Percentiles rank a stretch among this genome's conserved stretches.
These are phyloP conservation scores for Varecia variegata DNA, from an alignment of 2,797 vertebrate genomes.

Conservation along the genomic window DNA sequence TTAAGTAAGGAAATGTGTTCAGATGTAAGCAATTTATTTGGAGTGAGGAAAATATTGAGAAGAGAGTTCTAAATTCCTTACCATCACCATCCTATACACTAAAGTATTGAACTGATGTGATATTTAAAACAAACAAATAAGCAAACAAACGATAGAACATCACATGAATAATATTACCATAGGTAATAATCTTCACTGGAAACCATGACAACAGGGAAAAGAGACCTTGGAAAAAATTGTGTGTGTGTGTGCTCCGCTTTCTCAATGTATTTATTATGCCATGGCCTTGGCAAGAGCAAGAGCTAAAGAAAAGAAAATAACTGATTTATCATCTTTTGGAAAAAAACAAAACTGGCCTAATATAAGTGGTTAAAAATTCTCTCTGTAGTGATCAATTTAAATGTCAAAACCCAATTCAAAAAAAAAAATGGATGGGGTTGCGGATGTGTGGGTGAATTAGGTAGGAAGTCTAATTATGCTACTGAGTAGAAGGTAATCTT, in stretches of 20 bases:
- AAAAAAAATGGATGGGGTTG: neutral
- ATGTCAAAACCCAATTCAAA: constrained; percentile 3
- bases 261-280: constrained; percentile 33
- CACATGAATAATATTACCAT: neutral
- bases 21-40: neutral
- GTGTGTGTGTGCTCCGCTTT: neutral
- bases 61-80: neutral
- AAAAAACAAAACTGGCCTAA: neutral
- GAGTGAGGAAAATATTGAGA: neutral
- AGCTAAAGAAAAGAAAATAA: constrained; percentile 36
- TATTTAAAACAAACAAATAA: constrained; percentile 38
- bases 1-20: neutral
- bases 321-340: neutral
- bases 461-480: neutral
- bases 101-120: neutral
- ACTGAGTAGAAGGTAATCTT: neutral
- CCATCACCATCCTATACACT: neutral
- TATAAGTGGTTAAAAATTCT: constrained; percentile 26
- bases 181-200: constrained; percentile 29
- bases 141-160: neutral
- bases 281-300: constrained; percentile 57
- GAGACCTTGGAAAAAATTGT: neutral
- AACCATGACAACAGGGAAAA: constrained; percentile 58
- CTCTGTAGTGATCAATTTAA: neutral
- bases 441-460: neutral